Evolutionary conservation across 92 coral and sea anemone species (phyloP), one percentile per base, ranked within the genome.

Genomic region (Epizoanthus illoricatus): DNA sequence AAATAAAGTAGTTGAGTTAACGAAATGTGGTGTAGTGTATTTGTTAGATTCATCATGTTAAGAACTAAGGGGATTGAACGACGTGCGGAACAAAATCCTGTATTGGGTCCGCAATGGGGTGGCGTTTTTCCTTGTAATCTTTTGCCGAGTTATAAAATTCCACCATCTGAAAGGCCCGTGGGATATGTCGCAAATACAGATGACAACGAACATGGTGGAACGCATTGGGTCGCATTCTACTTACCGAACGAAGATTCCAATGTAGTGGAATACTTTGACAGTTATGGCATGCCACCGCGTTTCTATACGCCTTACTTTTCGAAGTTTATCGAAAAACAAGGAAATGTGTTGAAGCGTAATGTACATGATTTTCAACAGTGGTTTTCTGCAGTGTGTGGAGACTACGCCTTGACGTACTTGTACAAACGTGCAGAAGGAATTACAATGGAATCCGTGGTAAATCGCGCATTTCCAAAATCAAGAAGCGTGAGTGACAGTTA

Each of bases 171-270:
- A 47, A 18, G 1, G 0, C n/a, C 87, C 80, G 0, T 36, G 72
- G 86, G 73, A 0, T 54, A 65, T 33, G 60, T 88, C 15, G 79
- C 87, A 17, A 84, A 84, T 21, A 80, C 80, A 5, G 90, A 87
- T 49, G 81, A 81, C 5, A 54, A 63, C 23, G 7, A 71, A 21
- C 75, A 58, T 70, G 69, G 70, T 4, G 85, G 91, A 5, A 88
- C 73, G 21, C 91, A 88, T 65, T 88, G 91, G 91, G 17, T 84
- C 7, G 85, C 82, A 2, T 69, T 84, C 55, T 84, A 69, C 49
- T 59, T 78, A 63, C 65, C 47, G 0, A 4, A 49, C 0, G 59
- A 62, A 3, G 5, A 65, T 5, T 28, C 67, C 13, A 62, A 66
- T 52, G 47, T 42, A 0, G 47, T 42, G 5, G 88, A 84, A 69